Evolutionary conservation across 2,113 vertebrate species (phyloP).

Genomic region (Dascyllus trimaculatus): DNA sequence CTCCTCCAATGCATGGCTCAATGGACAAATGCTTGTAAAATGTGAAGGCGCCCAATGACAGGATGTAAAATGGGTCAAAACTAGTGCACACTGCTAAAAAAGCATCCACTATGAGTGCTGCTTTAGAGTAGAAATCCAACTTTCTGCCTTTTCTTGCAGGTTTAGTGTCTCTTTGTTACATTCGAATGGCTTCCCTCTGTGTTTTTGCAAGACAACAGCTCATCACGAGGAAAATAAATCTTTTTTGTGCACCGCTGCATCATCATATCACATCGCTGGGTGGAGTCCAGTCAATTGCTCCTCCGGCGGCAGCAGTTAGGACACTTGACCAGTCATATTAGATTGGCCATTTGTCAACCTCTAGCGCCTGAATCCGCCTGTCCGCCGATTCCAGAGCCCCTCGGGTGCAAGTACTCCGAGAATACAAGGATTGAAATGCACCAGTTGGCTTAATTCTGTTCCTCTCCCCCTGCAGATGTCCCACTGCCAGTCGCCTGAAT

Average conservation of each 20-base stretch:
- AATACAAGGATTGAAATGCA: constrained; percentile 51
- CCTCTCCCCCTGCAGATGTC: constrained; percentile 59
- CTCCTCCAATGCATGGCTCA: background rate
- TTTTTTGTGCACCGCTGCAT: background rate
- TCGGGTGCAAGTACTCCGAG: constrained; percentile 20
- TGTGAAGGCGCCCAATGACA: background rate
- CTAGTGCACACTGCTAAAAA: background rate
- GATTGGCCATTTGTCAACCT: constrained; percentile 33
- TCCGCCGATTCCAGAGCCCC: constrained; percentile 6
- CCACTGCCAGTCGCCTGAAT: constrained; percentile 73
- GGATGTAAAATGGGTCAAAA: background rate
- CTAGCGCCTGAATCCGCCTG: constrained; percentile 4
- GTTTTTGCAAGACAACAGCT: background rate
- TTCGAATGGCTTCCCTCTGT: background rate
- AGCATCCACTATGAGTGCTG: background rate
- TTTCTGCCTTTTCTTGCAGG: background rate
- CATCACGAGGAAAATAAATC: background rate
- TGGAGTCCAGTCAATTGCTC: background rate
- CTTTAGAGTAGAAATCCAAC: background rate
- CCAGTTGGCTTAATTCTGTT: constrained; percentile 63
- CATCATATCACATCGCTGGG: background rate
- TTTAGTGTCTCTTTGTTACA: constrained; percentile 4
- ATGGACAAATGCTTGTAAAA: background rate
- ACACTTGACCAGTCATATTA: constrained; percentile 47
- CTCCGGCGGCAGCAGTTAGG: constrained; percentile 21